Conservation (phyloP, 2,797 vertebrate species). For the Myripristis murdjan region DNA sequence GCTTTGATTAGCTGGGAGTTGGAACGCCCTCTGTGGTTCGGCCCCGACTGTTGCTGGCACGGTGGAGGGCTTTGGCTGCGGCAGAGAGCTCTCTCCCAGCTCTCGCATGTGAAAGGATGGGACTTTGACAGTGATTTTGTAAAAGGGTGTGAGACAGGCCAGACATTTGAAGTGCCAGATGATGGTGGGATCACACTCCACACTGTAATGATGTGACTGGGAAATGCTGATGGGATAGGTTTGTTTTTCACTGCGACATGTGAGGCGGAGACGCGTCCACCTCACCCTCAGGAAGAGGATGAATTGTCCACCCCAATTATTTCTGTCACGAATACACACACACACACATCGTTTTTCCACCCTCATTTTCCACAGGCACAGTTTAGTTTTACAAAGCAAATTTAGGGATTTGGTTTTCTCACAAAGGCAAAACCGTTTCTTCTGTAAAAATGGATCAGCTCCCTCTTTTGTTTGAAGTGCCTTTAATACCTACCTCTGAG, state of each 20-base stretch:
- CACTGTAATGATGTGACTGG: constrained; percentile 25
- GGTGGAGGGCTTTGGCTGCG: constrained; percentile 20
- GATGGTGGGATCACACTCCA: constrained; percentile 25
- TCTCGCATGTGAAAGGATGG: constrained; percentile 17
- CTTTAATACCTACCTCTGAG: too few species aligned
- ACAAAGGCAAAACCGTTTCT: too few species aligned
- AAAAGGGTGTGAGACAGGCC: constrained; percentile 17
- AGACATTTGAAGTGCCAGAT: constrained; percentile 28
- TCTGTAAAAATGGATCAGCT: too few species aligned
- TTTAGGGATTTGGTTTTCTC: background rate
- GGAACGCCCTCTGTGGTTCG: constrained; percentile 29
- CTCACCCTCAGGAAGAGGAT: background rate
- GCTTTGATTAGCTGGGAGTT: constrained; percentile 67
- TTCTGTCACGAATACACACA: too few species aligned
- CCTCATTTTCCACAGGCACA: background rate
- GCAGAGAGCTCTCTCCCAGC: constrained; percentile 16
- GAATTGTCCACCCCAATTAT: too few species aligned
- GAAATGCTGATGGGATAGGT: constrained; percentile 13
- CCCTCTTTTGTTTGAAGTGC: too few species aligned
- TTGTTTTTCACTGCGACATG: constrained; percentile 1
- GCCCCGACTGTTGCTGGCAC: constrained; percentile 32
- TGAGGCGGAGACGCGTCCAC: background rate
- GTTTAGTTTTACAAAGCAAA: background rate
- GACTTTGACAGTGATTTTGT: constrained; percentile 19
- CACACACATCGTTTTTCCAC: too few species aligned